phyloP scores from a whole-genome alignment of 2,888 invertebrate genomes.

The Lasioglossum marginatum region DNA sequence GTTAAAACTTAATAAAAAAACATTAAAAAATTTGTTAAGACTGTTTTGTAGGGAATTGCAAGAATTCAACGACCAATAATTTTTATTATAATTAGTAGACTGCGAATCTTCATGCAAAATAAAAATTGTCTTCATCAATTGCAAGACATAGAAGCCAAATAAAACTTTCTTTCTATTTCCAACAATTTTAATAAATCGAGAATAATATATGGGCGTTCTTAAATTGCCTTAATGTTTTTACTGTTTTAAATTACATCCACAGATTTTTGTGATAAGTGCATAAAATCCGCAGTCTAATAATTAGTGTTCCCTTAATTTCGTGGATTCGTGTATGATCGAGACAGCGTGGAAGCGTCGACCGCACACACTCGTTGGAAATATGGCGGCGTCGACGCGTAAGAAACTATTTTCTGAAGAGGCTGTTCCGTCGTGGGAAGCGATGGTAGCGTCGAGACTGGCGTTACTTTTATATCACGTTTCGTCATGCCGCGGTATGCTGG shows the following conservation, averaged over 20 bases:
- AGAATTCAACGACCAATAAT: background rate
- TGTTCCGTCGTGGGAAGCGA: background rate
- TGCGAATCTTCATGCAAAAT: too few relatives aligned
- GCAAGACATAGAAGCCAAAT: too few relatives aligned
- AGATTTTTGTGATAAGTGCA: too few relatives aligned
- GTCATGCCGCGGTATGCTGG: slow-evolving; percentile 8
- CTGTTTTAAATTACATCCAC: too few relatives aligned
- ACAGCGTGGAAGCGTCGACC: background rate
- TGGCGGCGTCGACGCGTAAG: background rate
- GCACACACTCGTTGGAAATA: background rate
- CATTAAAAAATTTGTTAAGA: background rate
- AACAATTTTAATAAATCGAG: too few relatives aligned
- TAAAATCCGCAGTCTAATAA: too few relatives aligned
- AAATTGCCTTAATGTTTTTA: too few relatives aligned
- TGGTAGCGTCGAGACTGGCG: background rate
- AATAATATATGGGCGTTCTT: too few relatives aligned
- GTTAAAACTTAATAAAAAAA: background rate
- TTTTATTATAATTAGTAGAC: too few relatives aligned
- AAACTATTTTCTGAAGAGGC: slow-evolving; percentile 5
- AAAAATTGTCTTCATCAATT: too few relatives aligned
- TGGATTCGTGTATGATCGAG: background rate
- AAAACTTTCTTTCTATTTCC: too few relatives aligned
- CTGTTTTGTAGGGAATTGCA: background rate
- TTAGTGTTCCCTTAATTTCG: background rate
- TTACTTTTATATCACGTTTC: slow-evolving; percentile 16